A percentile compares a stretch with the other conserved stretches of the same genome.
These are phyloP conservation scores for Thamnophis elegans DNA, from an alignment of 2,797 vertebrate genomes.

Conservation along the genomic window DNA sequence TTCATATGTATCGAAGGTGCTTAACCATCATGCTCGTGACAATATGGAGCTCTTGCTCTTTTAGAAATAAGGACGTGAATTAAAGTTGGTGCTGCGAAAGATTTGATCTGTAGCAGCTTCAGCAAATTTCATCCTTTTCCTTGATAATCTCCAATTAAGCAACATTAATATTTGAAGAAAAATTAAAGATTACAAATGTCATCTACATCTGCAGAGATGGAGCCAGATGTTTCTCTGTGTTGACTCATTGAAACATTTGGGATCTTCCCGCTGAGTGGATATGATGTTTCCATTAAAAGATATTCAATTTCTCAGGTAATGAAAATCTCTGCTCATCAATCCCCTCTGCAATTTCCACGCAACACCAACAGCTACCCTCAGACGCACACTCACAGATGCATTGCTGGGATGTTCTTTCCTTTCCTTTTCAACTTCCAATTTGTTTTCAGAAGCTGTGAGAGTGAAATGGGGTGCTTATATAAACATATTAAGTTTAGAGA, in stretches of 20 bases:
- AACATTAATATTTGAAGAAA: constrained; percentile 61
- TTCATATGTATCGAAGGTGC: constrained; percentile 43
- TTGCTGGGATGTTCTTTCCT: neutral
- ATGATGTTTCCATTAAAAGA: constrained; percentile 22
- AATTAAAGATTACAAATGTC: constrained; percentile 62
- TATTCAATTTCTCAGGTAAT: constrained; percentile 5
- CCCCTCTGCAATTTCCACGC: neutral
- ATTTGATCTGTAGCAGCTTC: constrained; percentile 62
- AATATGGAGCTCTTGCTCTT: constrained; percentile 53
- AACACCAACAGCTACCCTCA: neutral
- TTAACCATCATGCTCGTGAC: constrained; percentile 33
- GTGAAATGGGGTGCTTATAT: neutral
- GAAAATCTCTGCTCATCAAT: neutral
- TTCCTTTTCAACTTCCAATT: neutral
- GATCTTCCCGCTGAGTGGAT: constrained; percentile 37
- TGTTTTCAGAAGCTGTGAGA: neutral
- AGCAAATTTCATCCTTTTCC: constrained; percentile 64
- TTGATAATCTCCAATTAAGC: constrained; percentile 62
- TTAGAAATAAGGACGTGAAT: constrained; percentile 53
- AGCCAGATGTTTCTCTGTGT: constrained; percentile 48
- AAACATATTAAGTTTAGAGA: neutral
- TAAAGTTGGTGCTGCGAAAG: constrained; percentile 61
- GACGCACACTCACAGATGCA: neutral
- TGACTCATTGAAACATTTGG: constrained; percentile 42
- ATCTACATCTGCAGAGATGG: constrained; percentile 48